phyloP scores from a whole-genome alignment of 2,888 invertebrate species.

The Eristalis intricaria region DNA sequence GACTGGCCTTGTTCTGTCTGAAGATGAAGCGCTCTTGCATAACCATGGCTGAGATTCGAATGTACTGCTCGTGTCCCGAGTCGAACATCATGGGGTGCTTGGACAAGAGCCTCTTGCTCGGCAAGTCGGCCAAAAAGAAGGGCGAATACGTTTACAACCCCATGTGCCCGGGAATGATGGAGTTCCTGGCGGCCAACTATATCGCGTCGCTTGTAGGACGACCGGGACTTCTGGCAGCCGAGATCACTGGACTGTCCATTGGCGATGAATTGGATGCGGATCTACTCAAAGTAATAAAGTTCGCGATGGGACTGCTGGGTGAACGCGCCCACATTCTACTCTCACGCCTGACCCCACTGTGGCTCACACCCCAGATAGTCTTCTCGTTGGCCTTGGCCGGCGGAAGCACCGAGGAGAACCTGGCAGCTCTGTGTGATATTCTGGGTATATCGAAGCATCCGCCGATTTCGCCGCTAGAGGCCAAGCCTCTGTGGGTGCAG shows the following conservation, averaged over 20 bases:
- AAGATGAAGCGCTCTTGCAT: conserved; percentile 82
- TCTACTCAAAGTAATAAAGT: conserved; percentile 80
- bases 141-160: conserved; percentile 81
- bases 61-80: conserved; percentile 81
- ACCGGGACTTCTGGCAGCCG: conserved; percentile 82
- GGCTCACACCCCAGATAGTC: conserved; percentile 82
- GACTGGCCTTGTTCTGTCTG: conserved; percentile 82
- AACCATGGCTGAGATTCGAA: conserved; percentile 82
- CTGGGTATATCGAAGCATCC: conserved; percentile 82
- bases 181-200: conserved; percentile 83
- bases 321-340: conserved; percentile 82
- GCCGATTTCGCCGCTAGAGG: conserved; percentile 79
- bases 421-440: conserved; percentile 82
- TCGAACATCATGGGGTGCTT: conserved; percentile 82
- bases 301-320: conserved; percentile 82
- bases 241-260: conserved; percentile 79
- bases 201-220: conserved; percentile 83
- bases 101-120: conserved; percentile 80
- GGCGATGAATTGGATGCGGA: conserved; percentile 82
- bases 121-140: conserved; percentile 80
- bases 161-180: conserved; percentile 82
- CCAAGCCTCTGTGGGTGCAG: conserved; percentile 77
- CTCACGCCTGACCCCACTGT: conserved; percentile 82
- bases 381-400: conserved; percentile 83
- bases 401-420: conserved; percentile 82